Conservation (phyloP, 2,797 vertebrate genomes). For the Lophotriccus pileatus region DNA sequence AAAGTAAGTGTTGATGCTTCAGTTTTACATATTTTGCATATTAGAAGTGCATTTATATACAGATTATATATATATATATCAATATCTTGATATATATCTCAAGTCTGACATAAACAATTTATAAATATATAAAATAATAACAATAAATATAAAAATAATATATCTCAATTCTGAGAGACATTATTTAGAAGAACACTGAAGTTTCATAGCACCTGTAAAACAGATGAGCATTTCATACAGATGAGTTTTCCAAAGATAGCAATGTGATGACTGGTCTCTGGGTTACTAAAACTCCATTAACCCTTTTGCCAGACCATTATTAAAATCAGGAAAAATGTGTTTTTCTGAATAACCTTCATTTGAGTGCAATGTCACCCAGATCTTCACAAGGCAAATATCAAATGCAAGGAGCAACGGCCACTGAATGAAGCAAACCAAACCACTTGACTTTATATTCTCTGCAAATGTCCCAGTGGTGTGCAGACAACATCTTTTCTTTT, state of each 20-base stretch:
- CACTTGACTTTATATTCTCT: background rate
- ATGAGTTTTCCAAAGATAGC: background rate
- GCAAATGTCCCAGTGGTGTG: background rate
- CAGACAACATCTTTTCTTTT: background rate
- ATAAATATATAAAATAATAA: background rate
- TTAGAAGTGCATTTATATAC: background rate
- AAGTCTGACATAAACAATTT: background rate
- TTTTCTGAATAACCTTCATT: conserved; percentile 12
- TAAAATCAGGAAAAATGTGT: conserved; percentile 4
- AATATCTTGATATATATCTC: background rate
- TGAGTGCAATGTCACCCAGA: background rate
- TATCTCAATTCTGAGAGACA: background rate
- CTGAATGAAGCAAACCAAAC: background rate
- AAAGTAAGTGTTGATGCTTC: background rate
- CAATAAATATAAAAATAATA: background rate
- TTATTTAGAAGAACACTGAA: background rate
- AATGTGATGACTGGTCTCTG: background rate
- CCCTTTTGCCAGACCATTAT: background rate
- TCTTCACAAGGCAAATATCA: background rate
- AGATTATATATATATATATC: background rate
- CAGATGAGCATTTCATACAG: background rate
- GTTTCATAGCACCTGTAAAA: background rate
- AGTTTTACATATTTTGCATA: background rate
- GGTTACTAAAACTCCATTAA: background rate
- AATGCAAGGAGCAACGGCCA: background rate